phyloP scores from a whole-genome alignment of 2,888 invertebrate species.

The Scaptomyza parva region DNA sequence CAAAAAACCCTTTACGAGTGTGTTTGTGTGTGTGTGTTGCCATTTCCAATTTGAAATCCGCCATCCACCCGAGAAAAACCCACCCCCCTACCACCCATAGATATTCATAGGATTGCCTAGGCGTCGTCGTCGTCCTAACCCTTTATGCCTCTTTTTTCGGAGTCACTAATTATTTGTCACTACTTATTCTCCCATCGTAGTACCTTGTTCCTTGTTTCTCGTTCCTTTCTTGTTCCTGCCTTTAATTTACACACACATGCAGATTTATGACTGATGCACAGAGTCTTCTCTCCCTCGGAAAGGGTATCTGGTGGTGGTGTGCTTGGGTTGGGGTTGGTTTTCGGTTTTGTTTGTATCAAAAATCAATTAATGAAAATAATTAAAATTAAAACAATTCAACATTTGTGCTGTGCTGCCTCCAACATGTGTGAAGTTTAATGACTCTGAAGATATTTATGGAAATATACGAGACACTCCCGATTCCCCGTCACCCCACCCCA shows the following conservation, averaged over 20 bases:
- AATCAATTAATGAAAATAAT: constrained; percentile 83
- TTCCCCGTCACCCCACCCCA: constrained; percentile 7
- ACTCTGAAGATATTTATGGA: constrained; percentile 82
- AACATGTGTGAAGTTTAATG: constrained; percentile 82
- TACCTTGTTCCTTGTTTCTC: not conserved
- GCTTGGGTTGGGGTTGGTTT: not conserved
- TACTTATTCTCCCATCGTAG: constrained; percentile 17
- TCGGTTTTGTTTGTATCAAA: constrained; percentile 66
- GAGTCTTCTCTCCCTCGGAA: not conserved
- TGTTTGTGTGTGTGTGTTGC: constrained; percentile 2
- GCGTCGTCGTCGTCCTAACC: constrained; percentile 56
- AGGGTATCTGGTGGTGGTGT: not conserved
- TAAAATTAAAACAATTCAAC: constrained; percentile 78
- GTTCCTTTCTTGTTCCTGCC: not conserved
- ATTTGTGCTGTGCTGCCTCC: constrained; percentile 51
- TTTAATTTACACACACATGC: constrained; percentile 53
- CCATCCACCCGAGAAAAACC: constrained; percentile 28
- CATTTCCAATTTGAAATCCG: no score
- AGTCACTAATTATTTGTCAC: constrained; percentile 58
- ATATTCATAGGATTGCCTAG: constrained; percentile 35
- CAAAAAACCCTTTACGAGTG: not conserved
- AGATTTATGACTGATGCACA: constrained; percentile 60
- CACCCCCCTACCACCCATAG: constrained; percentile 16
- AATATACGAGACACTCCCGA: constrained; percentile 40
- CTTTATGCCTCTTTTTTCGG: constrained; percentile 41